Base-by-base conservation (phyloP, 1,140 invertebrate species). In the Oncopeltus fasciatus region DNA sequence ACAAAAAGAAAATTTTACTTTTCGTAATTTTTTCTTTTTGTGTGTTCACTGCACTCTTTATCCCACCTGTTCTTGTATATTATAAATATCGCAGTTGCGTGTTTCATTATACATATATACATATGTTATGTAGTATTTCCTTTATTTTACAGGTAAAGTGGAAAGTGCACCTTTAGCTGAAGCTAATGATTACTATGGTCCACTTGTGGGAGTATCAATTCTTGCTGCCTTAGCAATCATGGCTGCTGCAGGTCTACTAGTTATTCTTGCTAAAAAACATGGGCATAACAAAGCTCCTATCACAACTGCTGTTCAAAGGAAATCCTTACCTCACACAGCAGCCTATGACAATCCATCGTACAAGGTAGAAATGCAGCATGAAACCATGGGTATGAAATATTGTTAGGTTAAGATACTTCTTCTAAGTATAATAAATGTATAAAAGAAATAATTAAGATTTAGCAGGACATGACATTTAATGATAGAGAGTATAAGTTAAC, bases 311-410 rank as follows among this genome's bases (percentile, higher is more conserved):
- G 64, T 63, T 20, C 68, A 72, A 43, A 71, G 72, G 61, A 76
- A 76, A 65, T 73, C 74, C 44, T 72, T 75, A 60, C 61, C 60
- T 18, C 61, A 66, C 16, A 80, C 85, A 57, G 84, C 89, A 9
- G 88, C 90, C 47, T 93, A 93, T 71, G 90, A 94, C 73, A 94
- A 93, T 78, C 90, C 90, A 60, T 90, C 89, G 69, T 94, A 92
- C 78, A 94, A 93, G 83, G 86, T 92, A 76, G 87, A 90, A 75
- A 83, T 89, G 75, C 87, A 90, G 76, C 87, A 90, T 78, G 87
- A 90, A 77, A 89, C 87, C 72, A 88, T 90, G 86, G 86, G 87
- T 89, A 81, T 63, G 69, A 47, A 28, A 46, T 59, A 44, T 5
- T 3, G 44, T 21, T 16, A 20, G 1, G n/a, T 21, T 8, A 51